Conservation (phyloP, 2,113 vertebrate genomes). For the Aix galericulata region DNA sequence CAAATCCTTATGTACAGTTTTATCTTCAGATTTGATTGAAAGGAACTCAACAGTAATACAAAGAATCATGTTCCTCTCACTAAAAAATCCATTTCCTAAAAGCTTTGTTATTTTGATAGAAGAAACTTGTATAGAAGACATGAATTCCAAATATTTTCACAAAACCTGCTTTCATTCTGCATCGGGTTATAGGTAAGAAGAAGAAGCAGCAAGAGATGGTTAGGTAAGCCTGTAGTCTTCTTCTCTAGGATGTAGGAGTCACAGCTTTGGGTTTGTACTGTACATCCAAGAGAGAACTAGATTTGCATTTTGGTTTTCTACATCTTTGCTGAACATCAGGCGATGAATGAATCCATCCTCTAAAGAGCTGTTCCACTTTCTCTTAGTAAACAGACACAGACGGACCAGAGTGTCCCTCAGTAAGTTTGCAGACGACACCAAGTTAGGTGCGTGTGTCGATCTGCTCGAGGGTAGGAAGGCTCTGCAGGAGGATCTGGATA, state of each 20-base stretch:
- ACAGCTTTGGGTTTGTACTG: not conserved
- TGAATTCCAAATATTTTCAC: not conserved
- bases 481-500: too few relatives aligned
- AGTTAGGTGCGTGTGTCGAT: too few relatives aligned
- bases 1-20: not conserved
- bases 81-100: not conserved
- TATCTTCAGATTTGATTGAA: not conserved
- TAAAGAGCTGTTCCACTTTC: not conserved
- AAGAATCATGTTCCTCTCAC: not conserved
- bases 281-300: not conserved
- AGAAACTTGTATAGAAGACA: not conserved
- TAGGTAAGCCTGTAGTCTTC: not conserved
- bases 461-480: too few relatives aligned
- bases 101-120: not conserved
- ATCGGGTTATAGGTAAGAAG: not conserved
- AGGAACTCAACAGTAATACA: not conserved
- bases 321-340: not conserved
- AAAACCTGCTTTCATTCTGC: not conserved
- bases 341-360: not conserved
- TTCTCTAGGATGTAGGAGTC: not conserved
- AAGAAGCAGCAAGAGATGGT: not conserved
- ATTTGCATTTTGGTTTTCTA: not conserved
- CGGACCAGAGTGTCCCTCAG: accelerated
- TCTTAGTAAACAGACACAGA: accelerated
- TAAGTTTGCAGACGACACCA: too few relatives aligned